Conservation (phyloP, 2,888 invertebrate species). For the Boloria selene region DNA sequence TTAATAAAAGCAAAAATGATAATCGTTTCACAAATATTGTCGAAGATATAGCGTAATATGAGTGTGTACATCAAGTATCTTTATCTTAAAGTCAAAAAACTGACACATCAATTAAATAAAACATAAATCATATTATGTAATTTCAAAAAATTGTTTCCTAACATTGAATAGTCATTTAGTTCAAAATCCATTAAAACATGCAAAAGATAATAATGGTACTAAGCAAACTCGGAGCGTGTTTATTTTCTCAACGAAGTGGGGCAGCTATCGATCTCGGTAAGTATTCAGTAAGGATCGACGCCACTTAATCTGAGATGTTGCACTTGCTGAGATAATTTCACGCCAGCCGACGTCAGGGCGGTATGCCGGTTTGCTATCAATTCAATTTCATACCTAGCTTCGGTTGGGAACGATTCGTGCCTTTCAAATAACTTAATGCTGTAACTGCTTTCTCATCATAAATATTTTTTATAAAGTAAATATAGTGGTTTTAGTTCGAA, state of each 20-base stretch:
- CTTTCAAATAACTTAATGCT: constrained; percentile 35
- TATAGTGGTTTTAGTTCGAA: constrained; percentile 6
- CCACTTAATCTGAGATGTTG: constrained; percentile 68
- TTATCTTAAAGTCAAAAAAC: too few species aligned
- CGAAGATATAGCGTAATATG: too few species aligned
- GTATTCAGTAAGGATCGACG: constrained; percentile 55
- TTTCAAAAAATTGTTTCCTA: too few species aligned
- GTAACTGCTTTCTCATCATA: constrained; percentile 26
- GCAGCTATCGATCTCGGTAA: constrained; percentile 53
- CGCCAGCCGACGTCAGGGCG: constrained; percentile 50
- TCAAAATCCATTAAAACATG: constrained; percentile 15
- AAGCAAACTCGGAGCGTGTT: constrained; percentile 40
- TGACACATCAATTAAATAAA: too few species aligned
- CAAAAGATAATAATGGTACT: constrained; percentile 19
- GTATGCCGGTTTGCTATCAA: constrained; percentile 54
- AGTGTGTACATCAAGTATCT: too few species aligned
- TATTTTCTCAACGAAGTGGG: constrained; percentile 58
- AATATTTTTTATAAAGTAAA: constrained; percentile 11
- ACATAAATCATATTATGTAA: too few species aligned
- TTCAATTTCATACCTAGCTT: constrained; percentile 67
- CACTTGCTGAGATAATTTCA: constrained; percentile 69
- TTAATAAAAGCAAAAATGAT: too few species aligned
- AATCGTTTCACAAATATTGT: not conserved
- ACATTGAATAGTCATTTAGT: constrained; percentile 5
- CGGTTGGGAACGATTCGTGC: constrained; percentile 41